Conservation (phyloP, 2,113 vertebrate species). For the Caranx ignobilis region DNA sequence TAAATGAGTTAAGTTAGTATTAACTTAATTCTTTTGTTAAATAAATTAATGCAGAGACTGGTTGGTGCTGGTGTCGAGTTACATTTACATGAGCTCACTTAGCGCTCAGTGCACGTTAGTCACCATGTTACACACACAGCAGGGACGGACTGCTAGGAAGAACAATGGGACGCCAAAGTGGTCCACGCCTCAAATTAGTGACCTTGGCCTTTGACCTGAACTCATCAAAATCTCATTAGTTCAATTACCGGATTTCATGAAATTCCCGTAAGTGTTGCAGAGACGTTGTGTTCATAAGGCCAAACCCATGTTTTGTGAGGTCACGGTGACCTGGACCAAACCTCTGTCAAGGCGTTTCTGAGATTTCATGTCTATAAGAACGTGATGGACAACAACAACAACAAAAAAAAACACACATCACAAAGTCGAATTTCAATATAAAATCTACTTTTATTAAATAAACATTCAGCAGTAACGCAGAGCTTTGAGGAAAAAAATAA, state of each 20-base stretch:
- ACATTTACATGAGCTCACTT: neutral
- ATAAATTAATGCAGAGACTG: slow-evolving; percentile 34
- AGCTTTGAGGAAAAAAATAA: neutral
- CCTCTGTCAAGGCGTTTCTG: no score
- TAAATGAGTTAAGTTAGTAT: slow-evolving; percentile 46
- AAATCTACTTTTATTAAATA: slow-evolving; percentile 34
- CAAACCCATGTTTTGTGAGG: no score
- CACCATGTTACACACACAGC: neutral
- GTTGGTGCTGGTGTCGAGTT: neutral
- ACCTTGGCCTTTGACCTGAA: no score
- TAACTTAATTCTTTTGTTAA: slow-evolving; percentile 71
- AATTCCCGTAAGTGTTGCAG: no score
- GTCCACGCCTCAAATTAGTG: no score
- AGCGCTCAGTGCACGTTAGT: neutral
- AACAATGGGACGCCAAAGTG: no score
- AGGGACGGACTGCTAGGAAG: neutral
- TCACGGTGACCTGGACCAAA: no score
- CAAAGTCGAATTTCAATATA: neutral
- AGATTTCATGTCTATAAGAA: no score
- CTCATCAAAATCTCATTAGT: no score
- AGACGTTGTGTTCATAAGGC: no score
- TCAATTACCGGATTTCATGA: no score
- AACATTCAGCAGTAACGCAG: slow-evolving; percentile 5
- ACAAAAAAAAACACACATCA: neutral
- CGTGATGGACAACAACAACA: no score